A percentile compares a stretch with the other conserved stretches of the same genome.
Conservation (phyloP, 2,113 vertebrate genomes). For the Mellivora capensis region DNA sequence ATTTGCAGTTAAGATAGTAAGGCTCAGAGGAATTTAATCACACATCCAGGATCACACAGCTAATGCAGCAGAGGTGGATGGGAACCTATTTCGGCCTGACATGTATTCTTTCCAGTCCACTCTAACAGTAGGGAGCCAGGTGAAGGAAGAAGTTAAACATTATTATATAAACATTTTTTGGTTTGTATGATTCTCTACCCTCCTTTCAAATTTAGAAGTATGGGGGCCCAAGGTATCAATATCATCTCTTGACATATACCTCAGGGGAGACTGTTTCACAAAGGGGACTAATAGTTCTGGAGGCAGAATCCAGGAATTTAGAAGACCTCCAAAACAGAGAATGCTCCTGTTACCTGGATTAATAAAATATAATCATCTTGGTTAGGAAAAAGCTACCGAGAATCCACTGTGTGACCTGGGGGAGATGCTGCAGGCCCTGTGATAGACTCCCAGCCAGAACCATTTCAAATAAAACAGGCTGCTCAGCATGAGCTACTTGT, state of each 20-base stretch:
- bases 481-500: neutral
- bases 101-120: neutral
- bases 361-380: neutral
- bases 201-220: neutral
- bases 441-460: neutral
- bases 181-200: neutral
- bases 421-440: neutral
- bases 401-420: neutral
- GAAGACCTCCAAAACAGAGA: neutral
- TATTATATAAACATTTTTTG: neutral
- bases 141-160: neutral
- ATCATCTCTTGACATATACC: neutral
- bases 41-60: neutral
- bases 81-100: neutral
- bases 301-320: neutral
- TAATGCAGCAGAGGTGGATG: neutral
- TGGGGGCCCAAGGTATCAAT: neutral
- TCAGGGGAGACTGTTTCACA: neutral
- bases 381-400: slow-evolving; percentile 1
- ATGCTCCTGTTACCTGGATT: neutral
- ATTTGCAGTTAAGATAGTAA: slow-evolving; percentile 1
- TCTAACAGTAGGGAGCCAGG: neutral
- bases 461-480: neutral
- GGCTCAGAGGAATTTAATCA: slow-evolving; percentile 19
- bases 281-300: neutral